Percentiles rank a stretch among this genome's conserved stretches.
Conservation (phyloP, 2,113 vertebrate genomes). For the Pluvianellus socialis region DNA sequence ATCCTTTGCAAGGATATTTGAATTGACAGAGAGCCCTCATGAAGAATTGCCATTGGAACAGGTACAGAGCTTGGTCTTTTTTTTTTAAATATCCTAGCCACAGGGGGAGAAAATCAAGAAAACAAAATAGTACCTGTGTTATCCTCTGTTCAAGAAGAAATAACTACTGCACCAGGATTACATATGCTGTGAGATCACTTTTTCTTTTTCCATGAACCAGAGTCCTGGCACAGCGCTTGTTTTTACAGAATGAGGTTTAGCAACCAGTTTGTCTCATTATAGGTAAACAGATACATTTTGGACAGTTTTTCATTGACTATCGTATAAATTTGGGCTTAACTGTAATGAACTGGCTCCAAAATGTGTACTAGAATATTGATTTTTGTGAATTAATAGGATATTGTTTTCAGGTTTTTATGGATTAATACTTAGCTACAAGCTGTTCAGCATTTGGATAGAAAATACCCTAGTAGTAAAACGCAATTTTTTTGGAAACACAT, state of each 20-base stretch:
- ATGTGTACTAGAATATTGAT: conserved; percentile 27
- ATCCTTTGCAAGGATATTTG: background rate
- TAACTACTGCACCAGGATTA: background rate
- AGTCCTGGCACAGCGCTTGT: background rate
- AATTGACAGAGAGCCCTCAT: background rate
- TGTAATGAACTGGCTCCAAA: conserved; percentile 20
- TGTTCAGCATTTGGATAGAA: conserved; percentile 37
- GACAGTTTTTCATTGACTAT: background rate
- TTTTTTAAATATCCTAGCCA: background rate
- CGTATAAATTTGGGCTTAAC: background rate
- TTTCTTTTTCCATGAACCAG: background rate
- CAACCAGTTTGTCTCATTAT: background rate
- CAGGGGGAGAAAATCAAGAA: background rate
- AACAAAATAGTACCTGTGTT: background rate
- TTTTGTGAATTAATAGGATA: conserved; percentile 62
- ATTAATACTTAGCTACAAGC: conserved; percentile 67
- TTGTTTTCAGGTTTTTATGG: conserved; percentile 57
- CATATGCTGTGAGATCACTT: background rate
- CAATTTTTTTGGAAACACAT: conserved; percentile 52
- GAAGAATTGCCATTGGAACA: background rate
- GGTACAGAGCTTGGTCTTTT: background rate
- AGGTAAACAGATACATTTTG: conserved; percentile 15
- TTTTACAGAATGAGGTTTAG: background rate
- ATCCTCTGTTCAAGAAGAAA: background rate
- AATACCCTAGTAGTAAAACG: conserved; percentile 15